phyloP scores from a whole-genome alignment of 1,140 invertebrate species.

The Drosophila nannoptera region DNA sequence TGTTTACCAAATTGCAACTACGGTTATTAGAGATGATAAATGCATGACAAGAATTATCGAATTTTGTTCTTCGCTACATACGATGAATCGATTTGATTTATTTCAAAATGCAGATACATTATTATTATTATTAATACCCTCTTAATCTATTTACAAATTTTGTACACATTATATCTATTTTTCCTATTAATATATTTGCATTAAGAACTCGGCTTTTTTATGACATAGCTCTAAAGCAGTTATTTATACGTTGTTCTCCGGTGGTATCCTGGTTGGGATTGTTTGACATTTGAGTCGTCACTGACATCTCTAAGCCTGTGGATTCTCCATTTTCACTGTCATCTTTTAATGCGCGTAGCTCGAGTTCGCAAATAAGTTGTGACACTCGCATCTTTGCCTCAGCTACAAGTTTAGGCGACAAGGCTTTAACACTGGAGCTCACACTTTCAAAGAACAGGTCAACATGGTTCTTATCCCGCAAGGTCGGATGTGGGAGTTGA shows the following conservation, averaged over 20 bases:
- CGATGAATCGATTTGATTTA: constrained; percentile 6
- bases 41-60: constrained; percentile 3
- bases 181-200: constrained; percentile 17
- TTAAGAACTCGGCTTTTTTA: constrained; percentile 22
- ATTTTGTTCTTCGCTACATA: neutral
- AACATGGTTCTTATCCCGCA: constrained; percentile 67
- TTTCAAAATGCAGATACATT: constrained; percentile 2
- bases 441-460: constrained; percentile 77
- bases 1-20: neutral
- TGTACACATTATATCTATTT: constrained; percentile 20
- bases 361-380: constrained; percentile 71
- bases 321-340: constrained; percentile 19
- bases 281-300: constrained; percentile 6
- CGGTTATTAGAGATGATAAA: neutral
- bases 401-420: constrained; percentile 70
- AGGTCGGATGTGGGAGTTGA: constrained; percentile 31
- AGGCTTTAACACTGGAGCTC: constrained; percentile 72
- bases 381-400: constrained; percentile 77
- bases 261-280: constrained; percentile 4
- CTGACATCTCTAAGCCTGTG: constrained; percentile 11
- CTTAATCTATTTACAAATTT: constrained; percentile 28
- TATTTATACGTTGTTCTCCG: constrained; percentile 11
- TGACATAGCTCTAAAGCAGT: constrained; percentile 30
- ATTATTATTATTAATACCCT: neutral
- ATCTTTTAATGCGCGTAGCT: constrained; percentile 63